phyloP scores from a whole-genome alignment of 2,888 invertebrate species.

The Torymus aiolomorphi region DNA sequence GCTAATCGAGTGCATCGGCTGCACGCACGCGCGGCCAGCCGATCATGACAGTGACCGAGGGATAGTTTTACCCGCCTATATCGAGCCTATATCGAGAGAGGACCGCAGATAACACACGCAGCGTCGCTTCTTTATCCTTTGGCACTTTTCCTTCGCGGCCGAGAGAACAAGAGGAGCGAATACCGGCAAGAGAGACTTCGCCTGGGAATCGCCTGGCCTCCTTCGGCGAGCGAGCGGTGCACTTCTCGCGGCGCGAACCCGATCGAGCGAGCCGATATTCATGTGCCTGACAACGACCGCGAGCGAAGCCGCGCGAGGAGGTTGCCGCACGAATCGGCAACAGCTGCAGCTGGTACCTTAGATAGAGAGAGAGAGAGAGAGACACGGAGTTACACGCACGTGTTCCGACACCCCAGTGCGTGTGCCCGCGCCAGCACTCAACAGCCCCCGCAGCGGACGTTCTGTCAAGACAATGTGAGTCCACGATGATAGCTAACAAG shows the following conservation, averaged over 20 bases:
- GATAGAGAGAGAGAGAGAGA: too few relatives aligned
- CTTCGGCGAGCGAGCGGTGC: background rate
- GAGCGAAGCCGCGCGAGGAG: constrained; percentile 29
- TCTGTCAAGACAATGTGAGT: constrained; percentile 45
- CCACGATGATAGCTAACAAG: constrained; percentile 19
- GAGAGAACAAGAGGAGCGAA: background rate
- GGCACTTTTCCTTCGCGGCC: too few relatives aligned
- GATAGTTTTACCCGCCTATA: background rate
- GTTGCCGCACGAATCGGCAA: constrained; percentile 19
- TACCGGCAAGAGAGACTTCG: background rate
- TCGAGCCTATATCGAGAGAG: background rate
- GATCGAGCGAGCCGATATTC: constrained; percentile 25
- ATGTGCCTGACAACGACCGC: constrained; percentile 32
- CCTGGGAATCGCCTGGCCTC: background rate
- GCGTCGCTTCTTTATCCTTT: too few relatives aligned
- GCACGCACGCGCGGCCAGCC: background rate
- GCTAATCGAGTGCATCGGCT: background rate
- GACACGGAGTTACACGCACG: too few relatives aligned
- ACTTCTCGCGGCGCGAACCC: background rate
- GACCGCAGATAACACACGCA: too few relatives aligned
- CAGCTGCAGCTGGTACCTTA: too few relatives aligned
- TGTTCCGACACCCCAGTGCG: too few relatives aligned
- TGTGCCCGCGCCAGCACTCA: too few relatives aligned
- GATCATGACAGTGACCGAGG: constrained; percentile 4
- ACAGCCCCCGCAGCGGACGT: background rate